Evolutionary conservation across 1,140 invertebrate genomes (phyloP).

Genomic region (Leptinotarsa defecta): DNA sequence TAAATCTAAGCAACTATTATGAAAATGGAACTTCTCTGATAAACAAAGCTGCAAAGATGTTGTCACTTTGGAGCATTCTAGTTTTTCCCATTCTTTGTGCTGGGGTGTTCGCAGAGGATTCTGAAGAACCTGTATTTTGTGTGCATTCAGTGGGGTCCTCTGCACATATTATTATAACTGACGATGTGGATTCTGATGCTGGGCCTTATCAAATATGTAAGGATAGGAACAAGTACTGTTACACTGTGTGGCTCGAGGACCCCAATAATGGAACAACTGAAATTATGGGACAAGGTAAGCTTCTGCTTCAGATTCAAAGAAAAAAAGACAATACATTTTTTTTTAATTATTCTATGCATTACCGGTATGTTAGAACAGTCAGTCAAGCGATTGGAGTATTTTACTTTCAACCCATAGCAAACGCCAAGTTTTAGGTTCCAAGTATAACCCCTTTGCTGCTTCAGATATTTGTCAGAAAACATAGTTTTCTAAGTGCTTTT

Average conservation of each 20-base stretch:
- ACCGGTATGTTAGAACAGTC: too few species aligned
- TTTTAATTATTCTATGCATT: too few species aligned
- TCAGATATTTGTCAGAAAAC: too few species aligned
- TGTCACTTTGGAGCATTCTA: constrained; percentile 38
- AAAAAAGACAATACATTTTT: too few species aligned
- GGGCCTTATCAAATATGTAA: constrained; percentile 33
- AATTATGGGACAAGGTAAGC: constrained; percentile 53
- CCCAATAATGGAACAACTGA: constrained; percentile 43
- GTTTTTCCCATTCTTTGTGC: constrained; percentile 2
- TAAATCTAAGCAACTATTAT: too few species aligned
- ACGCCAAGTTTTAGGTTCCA: too few species aligned
- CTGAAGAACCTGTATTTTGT: constrained; percentile 39
- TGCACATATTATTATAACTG: constrained; percentile 39
- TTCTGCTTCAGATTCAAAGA: neutral
- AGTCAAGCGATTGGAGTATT: too few species aligned
- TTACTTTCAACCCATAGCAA: too few species aligned
- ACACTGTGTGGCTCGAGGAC: constrained; percentile 52
- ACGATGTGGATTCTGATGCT: constrained; percentile 38
- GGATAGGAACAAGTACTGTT: constrained; percentile 50
- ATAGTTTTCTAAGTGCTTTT: too few species aligned
- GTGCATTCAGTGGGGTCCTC: constrained; percentile 41
- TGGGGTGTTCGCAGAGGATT: constrained; percentile 7
- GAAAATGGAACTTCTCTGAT: too few species aligned
- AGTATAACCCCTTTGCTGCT: too few species aligned
- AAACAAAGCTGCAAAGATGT: constrained; percentile 38